Base-by-base conservation (phyloP, 2,888 invertebrate genomes). In the Dioctria rufipes region DNA sequence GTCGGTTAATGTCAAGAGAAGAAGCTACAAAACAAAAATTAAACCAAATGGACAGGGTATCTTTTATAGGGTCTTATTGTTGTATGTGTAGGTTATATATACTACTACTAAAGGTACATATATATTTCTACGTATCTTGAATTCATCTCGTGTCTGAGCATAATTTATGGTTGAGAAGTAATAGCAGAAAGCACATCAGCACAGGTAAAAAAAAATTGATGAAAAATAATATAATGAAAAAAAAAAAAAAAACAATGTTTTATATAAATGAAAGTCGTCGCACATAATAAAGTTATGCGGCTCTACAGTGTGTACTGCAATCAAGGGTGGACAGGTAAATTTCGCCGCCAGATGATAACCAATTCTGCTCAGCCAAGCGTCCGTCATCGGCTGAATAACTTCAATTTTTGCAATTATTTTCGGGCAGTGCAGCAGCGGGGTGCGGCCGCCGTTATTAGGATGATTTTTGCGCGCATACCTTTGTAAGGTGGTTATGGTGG, bases 71-170 rank as follows among this genome's bases (percentile, higher is more conserved):
- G 67, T 80, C 0, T 25, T 25, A 25, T 25, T 25, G 25, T 25
- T 1, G 25, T 25, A 25, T n/a, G 25, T 25, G 25, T 25, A 25
- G 25, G n/a, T n/a, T n/a, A n/a, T n/a, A n/a, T n/a, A 25, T 25
- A 25, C 25, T 25, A 25, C 25, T 25, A 25, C 25, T 2, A 25
- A 25, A 2, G 25, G 25, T 25, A 25, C 25, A 25, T 25, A 25
- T 25, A 25, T 25, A 25, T 25, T 25, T 25, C 25, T 25, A 25
- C 25, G 25, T 25, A 79, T 80, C 78, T 80, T 46, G 80, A 77
- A 81, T 69, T 80, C 78, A 81, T 81, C 80, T 80, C 80, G 80
- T 81, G 80, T 78, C 78, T 69, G 81, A 61, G 60, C 80, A 81
- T 81, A 80, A 80, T 80, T 81, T 81, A 80, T 77, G 63, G 61